Evolutionary conservation across 2,113 vertebrate species (phyloP).

Genomic region (Gymnogyps californianus): DNA sequence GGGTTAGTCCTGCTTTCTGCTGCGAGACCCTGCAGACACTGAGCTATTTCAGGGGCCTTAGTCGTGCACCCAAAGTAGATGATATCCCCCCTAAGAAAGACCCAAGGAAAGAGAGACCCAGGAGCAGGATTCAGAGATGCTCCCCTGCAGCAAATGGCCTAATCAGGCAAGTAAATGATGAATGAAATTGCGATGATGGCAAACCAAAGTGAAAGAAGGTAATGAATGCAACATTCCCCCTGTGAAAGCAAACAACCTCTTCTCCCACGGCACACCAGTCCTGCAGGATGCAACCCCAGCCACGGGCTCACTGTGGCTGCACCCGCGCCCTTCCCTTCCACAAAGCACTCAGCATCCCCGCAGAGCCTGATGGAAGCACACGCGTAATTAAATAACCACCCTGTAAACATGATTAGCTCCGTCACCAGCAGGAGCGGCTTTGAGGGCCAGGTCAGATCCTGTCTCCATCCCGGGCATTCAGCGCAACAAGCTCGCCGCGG

Average conservation of each 20-base stretch:
- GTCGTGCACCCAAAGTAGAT: not conserved
- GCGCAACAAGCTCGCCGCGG: not conserved
- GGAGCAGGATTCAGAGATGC: not conserved
- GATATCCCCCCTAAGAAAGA: not conserved
- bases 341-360: not conserved
- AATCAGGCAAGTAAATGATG: not conserved
- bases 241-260: not conserved
- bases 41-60: not conserved
- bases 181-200: not conserved
- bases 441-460: not conserved
- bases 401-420: not conserved
- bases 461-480: rapidly evolving
- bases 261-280: not conserved
- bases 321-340: rapidly evolving
- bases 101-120: not conserved
- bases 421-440: not conserved
- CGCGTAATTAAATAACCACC: rapidly evolving
- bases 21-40: rapidly evolving
- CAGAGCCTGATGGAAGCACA: rapidly evolving
- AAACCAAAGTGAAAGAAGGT: not conserved
- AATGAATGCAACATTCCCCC: rapidly evolving
- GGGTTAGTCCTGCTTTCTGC: not conserved
- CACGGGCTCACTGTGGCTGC: not conserved
- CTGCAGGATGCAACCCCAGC: not conserved
- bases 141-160: not conserved